Conservation (phyloP, 1,140 invertebrate genomes). For the Heliconius himera region DNA sequence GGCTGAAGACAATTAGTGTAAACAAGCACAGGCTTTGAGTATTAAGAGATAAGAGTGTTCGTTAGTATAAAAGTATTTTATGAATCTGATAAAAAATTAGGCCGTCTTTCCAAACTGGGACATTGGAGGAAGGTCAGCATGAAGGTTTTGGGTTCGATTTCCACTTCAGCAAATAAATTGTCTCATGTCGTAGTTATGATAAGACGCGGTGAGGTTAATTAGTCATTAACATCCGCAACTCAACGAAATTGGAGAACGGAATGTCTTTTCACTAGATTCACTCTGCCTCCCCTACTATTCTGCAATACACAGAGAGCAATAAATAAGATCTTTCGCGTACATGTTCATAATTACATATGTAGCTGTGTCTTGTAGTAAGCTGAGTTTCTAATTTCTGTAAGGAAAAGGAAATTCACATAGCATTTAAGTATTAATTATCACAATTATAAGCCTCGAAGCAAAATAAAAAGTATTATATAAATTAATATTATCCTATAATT, state of each 20-base stretch:
- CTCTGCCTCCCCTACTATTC: background rate
- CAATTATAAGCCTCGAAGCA: too few species aligned
- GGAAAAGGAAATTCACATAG: too few species aligned
- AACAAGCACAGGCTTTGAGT: constrained; percentile 7
- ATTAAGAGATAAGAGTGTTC: background rate
- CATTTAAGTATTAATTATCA: too few species aligned
- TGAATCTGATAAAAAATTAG: background rate
- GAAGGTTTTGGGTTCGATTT: background rate
- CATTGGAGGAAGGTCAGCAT: background rate
- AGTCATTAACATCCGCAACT: too few species aligned
- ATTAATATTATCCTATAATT: too few species aligned
- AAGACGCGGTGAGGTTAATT: background rate
- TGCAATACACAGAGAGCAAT: too few species aligned
- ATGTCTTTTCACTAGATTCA: background rate
- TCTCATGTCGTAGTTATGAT: background rate
- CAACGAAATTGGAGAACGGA: background rate
- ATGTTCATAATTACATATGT: background rate
- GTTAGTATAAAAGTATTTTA: background rate
- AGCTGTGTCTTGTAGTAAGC: too few species aligned
- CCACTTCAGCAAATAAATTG: background rate
- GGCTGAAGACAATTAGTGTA: constrained; percentile 29
- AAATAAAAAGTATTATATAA: too few species aligned
- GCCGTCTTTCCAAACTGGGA: background rate
- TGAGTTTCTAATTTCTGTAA: too few species aligned
- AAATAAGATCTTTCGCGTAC: background rate